Evolutionary conservation across 2,113 vertebrate species (phyloP).

Genomic region (Pardalotus punctatus): DNA sequence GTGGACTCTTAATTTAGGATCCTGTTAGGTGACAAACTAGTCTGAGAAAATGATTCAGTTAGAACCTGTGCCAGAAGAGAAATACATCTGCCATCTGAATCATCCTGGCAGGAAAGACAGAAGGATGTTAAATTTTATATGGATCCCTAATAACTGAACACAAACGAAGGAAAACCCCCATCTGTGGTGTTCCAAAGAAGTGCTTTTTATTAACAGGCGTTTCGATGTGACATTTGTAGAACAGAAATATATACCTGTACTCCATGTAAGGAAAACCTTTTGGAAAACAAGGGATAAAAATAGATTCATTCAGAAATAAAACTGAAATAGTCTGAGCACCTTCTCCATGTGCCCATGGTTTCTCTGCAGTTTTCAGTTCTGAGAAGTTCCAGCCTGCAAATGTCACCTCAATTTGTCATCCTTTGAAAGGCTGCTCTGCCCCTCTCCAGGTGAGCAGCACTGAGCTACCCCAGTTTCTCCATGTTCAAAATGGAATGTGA

Average conservation of each 20-base stretch:
- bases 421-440: neutral
- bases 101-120: neutral
- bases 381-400: neutral
- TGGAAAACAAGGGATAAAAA: neutral
- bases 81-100: neutral
- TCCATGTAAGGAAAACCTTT: neutral
- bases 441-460: neutral
- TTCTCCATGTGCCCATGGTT: neutral
- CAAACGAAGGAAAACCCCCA: neutral
- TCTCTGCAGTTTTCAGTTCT: neutral
- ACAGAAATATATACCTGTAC: neutral
- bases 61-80: constrained; percentile 12
- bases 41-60: neutral
- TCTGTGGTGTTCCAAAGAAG: neutral
- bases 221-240: neutral
- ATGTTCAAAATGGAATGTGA: neutral
- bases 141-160: neutral
- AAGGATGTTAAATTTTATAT: neutral
- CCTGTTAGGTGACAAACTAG: neutral
- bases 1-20: constrained; percentile 5
- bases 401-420: neutral
- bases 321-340: neutral
- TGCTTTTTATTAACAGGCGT: neutral
- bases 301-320: neutral
- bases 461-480: neutral